Percentiles rank a stretch among this genome's conserved stretches.
These are phyloP conservation scores for Drosophila azteca DNA, from an alignment of 1,140 invertebrate species.

Conservation along the genomic window DNA sequence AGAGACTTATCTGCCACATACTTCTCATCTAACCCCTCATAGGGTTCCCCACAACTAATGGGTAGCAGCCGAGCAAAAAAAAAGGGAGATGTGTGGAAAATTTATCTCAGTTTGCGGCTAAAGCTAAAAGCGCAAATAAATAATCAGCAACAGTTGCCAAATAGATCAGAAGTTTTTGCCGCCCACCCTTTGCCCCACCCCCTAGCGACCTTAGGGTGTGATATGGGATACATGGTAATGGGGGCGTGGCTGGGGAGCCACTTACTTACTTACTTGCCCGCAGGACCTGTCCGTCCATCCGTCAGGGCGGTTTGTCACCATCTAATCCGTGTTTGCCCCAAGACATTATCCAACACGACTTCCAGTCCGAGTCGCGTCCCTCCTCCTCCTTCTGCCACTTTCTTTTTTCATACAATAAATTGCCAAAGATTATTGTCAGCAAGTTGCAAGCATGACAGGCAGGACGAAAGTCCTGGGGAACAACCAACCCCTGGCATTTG, in stretches of 20 bases:
- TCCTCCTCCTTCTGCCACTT: constrained; percentile 4
- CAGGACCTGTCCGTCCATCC: constrained; percentile 25
- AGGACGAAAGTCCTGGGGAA: constrained; percentile 1
- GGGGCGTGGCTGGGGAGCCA: constrained; percentile 39
- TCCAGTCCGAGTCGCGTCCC: not conserved
- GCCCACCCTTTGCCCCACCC: not conserved
- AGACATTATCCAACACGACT: constrained; percentile 52
- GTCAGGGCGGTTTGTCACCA: constrained; percentile 54
- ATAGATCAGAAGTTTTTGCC: constrained; percentile 68
- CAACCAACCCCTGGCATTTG: constrained; percentile 65
- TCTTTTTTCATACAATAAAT: constrained; percentile 61
- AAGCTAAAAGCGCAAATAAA: constrained; percentile 78
- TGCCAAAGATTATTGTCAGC: constrained; percentile 76
- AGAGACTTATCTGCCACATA: too few species aligned
- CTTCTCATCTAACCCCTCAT: too few species aligned
- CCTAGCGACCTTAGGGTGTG: constrained; percentile 3
- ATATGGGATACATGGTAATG: constrained; percentile 5
- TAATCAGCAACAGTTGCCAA: constrained; percentile 82
- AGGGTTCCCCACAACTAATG: too few species aligned
- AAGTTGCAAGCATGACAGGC: constrained; percentile 36
- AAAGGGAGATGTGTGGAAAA: constrained; percentile 40
- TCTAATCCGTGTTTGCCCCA: constrained; percentile 69
- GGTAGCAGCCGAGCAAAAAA: not conserved
- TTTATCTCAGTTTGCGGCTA: constrained; percentile 43
- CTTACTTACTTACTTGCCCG: constrained; percentile 35